Base-by-base conservation (phyloP, 2,888 invertebrate species). In the Drosophila pseudotalamancana region DNA sequence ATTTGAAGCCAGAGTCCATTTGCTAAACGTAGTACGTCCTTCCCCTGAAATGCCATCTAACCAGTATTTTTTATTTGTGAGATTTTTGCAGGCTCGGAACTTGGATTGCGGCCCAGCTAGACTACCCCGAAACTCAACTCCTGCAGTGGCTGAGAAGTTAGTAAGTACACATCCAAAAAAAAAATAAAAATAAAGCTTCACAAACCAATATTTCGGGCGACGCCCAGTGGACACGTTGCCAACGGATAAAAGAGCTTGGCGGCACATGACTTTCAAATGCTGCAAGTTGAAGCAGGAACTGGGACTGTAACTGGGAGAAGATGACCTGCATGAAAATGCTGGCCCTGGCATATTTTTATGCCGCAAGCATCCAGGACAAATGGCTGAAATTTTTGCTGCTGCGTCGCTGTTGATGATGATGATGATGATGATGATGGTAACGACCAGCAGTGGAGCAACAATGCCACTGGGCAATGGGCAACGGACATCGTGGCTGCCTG, bases 331-430 rank as follows among this genome's bases (percentile, higher is more conserved):
- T 87, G 88, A 86, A 88, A 88, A 84, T 87, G 81, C 75, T 86
- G 83, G 86, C 82, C 79, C 81, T 86, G 87, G 88, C 89, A 88
- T 89, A 88, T 88, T 88, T 88, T 83, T 88, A 85, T 85, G 84
- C 88, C 88, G 81, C 89, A 87, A 86, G 89, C 88, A 89, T 82
- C 81, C 83, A 75, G 81, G 77, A 85, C 89, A 85, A 88, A 86
- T 87, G 88, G 78, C 76, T 81, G 72, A 83, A 88, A 85, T 88
- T 85, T 84, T 83, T 83, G 83, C 79, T 51, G 39, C 48, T 64
- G 31, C 48, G 54, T 32, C 53, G 53, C 54, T 65, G 53, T 63
- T 67, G 69, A 62, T 79, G 80, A 70, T 77, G 81, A 87, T 79
- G 80, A 70, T 77, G 81, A 87, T 78, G 85, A 86, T 67, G 73